Conservation (phyloP, 30 jellyfish, hydroid and myxozoan species). For the Chrysaora quinquecirrha region DNA sequence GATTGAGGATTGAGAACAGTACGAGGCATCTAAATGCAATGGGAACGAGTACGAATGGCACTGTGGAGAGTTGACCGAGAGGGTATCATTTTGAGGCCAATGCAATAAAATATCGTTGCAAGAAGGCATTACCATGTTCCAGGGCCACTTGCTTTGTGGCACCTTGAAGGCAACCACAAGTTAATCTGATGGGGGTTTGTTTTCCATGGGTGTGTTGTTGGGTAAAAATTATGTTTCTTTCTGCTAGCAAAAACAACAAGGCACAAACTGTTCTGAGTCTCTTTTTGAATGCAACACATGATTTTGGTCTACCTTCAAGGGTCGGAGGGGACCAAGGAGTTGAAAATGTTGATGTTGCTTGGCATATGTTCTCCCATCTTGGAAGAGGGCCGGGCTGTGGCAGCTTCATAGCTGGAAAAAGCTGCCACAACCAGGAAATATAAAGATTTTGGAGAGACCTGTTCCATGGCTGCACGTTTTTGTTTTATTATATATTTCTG, state of each 20-base stretch:
- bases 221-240: not conserved
- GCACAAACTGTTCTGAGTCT: not conserved
- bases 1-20: too few relatives aligned
- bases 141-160: too few relatives aligned
- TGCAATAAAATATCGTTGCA: too few relatives aligned
- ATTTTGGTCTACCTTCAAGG: constrained; percentile 1
- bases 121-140: too few relatives aligned
- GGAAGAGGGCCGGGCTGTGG: constrained; percentile 12
- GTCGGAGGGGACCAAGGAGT: not conserved
- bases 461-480: not conserved
- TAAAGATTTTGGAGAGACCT: constrained; percentile 15
- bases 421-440: constrained; percentile 12
- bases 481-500: not conserved
- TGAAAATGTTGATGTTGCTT: constrained; percentile 22
- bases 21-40: too few relatives aligned
- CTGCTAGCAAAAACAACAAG: not conserved
- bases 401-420: constrained; percentile 23
- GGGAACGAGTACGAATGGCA: too few relatives aligned
- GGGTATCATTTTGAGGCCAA: too few relatives aligned
- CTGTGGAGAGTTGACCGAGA: too few relatives aligned
- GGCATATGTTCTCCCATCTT: not conserved
- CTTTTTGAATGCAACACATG: not conserved
- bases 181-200: too few relatives aligned
- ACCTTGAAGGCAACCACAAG: too few relatives aligned
- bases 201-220: too few relatives aligned